Base-by-base conservation (phyloP, 2,113 vertebrate species). In the Poeciliopsis occidentalis region DNA sequence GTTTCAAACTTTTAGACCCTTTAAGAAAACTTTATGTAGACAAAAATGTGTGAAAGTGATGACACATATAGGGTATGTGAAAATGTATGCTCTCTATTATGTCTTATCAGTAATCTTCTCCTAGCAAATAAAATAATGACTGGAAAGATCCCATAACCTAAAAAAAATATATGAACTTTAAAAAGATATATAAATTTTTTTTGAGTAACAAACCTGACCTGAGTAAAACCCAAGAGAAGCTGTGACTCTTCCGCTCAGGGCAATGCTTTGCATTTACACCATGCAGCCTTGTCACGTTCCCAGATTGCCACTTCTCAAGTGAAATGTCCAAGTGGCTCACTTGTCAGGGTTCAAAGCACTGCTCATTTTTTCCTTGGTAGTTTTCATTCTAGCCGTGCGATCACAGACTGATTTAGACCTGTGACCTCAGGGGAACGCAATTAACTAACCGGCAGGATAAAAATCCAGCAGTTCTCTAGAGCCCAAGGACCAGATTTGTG, bases 391-490 rank as follows among this genome's bases (percentile, higher is more conserved):
- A 61, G 60, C 73, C 60, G 63, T 72, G 67, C 37, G 76, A 89
- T 84, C 78, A 81, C 75, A 72, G 64, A 78, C 75, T 39, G n/a
- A 75, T 75, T 84, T 78, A 72, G 62, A 64, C 72, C 64, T n/a
- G 10, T 39, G 41, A 29, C 81, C 83, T 71, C 70, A 31, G 71
- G 81, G 72, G 78, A 84, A 57, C 22, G 72, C 85, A 89, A 88
- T 88, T 87, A 85, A 78, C 79, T 84, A 75, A 72, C 86, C 78
- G 76, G 64, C 86, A 77, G 71, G 83, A 76, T 64, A 68, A 41
- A 80, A 81, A 83, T 75, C 79, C 85, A 70, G 69, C 69, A 71
- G 63, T 70, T 72, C 82, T 73, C 67, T 67, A 51, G 78, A 73
- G 87, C 73, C 79, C 2, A 0, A 76, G 73, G 78, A 87, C 63